phyloP scores from a whole-genome alignment of 1,140 invertebrate genomes.

The Drosophila ananassae region DNA sequence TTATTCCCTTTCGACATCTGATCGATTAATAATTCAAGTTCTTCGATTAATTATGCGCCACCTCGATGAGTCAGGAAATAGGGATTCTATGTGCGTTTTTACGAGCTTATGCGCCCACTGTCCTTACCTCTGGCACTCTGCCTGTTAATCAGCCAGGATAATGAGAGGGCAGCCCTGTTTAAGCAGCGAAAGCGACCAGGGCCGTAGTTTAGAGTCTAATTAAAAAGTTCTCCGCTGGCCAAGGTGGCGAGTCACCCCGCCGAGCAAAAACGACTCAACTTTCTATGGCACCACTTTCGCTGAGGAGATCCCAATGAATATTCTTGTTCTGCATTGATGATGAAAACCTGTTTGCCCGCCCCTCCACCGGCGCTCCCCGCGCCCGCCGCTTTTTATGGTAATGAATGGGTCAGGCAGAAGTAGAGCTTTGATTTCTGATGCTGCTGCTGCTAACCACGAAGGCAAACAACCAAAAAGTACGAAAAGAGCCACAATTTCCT shows the following conservation, averaged over 20 bases:
- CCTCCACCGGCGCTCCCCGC: not conserved
- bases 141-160: constrained; percentile 51
- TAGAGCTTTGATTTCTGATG: constrained; percentile 43
- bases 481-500: constrained; percentile 38
- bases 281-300: constrained; percentile 80
- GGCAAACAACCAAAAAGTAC: constrained; percentile 51
- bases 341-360: constrained; percentile 34
- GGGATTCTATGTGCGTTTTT: not conserved
- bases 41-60: not conserved
- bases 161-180: constrained; percentile 15
- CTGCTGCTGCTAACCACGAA: constrained; percentile 59
- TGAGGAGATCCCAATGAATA: constrained; percentile 56
- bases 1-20: not conserved
- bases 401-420: constrained; percentile 53
- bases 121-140: constrained; percentile 12
- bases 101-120: not conserved
- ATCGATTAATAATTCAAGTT: not conserved
- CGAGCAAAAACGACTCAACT: constrained; percentile 52
- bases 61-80: not conserved
- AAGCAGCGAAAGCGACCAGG: not conserved
- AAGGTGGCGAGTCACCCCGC: constrained; percentile 12
- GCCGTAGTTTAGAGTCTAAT: constrained; percentile 64
- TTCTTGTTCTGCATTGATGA: constrained; percentile 73
- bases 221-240: constrained; percentile 58
- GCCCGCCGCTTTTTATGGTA: constrained; percentile 36